These are phyloP conservation scores for Temnothorax ravouxi DNA, from an alignment of 2,888 invertebrate species.

Conservation along the genomic window DNA sequence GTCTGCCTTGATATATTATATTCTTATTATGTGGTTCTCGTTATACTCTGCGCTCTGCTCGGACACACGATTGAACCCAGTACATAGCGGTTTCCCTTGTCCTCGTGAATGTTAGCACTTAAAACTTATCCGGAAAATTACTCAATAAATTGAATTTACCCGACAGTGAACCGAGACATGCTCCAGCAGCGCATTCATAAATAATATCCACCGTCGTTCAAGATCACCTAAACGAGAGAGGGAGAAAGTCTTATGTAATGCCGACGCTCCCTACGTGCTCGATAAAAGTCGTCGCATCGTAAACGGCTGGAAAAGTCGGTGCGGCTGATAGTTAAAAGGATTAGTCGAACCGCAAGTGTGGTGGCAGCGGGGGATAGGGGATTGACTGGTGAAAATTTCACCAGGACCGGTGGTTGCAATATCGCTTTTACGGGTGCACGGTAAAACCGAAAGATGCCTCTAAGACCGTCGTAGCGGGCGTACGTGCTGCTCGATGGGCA, in stretches of 20 bases:
- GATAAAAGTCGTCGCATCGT: constrained; percentile 69
- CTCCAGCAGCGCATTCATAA: constrained; percentile 5
- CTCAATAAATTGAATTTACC: constrained; percentile 20
- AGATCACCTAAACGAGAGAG: constrained; percentile 17
- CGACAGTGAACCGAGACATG: neutral
- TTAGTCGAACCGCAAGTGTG: constrained; percentile 67
- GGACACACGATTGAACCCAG: neutral
- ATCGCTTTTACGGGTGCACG: constrained; percentile 81
- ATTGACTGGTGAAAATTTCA: constrained; percentile 77
- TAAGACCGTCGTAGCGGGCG: constrained; percentile 77
- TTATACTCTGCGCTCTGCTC: neutral
- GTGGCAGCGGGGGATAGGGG: constrained; percentile 5
- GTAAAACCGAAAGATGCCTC: constrained; percentile 81
- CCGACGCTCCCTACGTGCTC: constrained; percentile 27
- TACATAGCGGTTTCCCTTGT: neutral
- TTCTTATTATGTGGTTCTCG: constrained; percentile 27
- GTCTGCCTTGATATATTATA: constrained; percentile 56
- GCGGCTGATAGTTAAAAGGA: constrained; percentile 73
- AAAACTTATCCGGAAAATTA: constrained; percentile 1
- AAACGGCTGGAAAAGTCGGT: constrained; percentile 65
- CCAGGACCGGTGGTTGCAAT: constrained; percentile 74
- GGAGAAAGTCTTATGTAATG: constrained; percentile 19
- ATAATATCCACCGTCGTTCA: constrained; percentile 29
- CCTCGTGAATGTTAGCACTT: neutral
- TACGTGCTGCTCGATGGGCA: constrained; percentile 77